phyloP scores from a whole-genome alignment of 2,888 invertebrate species.

The Silvanus unidentatus region DNA sequence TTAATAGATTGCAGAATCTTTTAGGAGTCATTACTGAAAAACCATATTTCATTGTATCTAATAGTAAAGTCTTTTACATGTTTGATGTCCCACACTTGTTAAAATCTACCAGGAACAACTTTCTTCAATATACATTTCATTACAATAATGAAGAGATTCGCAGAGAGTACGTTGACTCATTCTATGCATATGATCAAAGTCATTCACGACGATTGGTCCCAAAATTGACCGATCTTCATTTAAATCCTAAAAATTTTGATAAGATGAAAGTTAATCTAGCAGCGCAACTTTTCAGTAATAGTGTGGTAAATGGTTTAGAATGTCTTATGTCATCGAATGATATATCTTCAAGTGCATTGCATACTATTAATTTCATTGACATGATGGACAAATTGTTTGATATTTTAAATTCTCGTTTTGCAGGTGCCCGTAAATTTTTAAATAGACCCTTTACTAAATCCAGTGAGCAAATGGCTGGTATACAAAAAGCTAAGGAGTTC shows the following conservation, averaged over 20 bases:
- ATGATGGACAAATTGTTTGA: slow-evolving; percentile 19
- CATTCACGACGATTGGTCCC: too few relatives aligned
- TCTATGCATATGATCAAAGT: too few relatives aligned
- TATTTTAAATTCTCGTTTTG: slow-evolving; percentile 14
- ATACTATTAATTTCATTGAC: too few relatives aligned
- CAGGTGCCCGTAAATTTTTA: neutral
- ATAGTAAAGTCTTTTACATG: neutral
- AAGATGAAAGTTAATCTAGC: slow-evolving; percentile 22
- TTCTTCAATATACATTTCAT: neutral
- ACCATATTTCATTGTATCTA: neutral
- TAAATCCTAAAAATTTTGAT: slow-evolving; percentile 17
- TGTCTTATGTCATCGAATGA: slow-evolving; percentile 11
- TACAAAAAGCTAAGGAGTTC: neutral
- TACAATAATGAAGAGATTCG: too few relatives aligned
- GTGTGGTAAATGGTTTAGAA: slow-evolving; percentile 17
- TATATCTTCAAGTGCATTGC: too few relatives aligned
- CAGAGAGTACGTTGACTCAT: too few relatives aligned
- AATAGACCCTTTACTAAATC: neutral
- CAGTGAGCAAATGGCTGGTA: neutral
- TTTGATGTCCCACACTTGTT: slow-evolving; percentile 3
- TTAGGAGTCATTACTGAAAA: neutral
- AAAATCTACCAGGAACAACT: slow-evolving; percentile 1
- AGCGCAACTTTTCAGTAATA: slow-evolving; percentile 19
- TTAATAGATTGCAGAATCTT: neutral
- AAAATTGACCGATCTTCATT: slow-evolving; percentile 7